Evolutionary conservation across 1,140 invertebrate species (phyloP).

Genomic region (Rhagoletis pomonella): DNA sequence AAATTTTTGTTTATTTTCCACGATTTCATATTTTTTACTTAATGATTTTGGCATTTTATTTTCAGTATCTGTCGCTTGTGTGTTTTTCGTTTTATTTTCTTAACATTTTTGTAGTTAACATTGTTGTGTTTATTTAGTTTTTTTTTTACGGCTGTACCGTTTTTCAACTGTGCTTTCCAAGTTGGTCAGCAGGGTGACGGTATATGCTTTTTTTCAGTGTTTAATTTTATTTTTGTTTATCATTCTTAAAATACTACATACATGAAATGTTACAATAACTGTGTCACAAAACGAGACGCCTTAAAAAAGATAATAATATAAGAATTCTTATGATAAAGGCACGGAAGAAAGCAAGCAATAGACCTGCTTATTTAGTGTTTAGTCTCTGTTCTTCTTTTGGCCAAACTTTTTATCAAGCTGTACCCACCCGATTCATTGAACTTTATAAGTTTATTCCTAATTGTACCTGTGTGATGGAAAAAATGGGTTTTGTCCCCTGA

Average conservation of each 20-base stretch:
- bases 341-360: too few relatives aligned
- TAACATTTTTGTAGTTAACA: background rate
- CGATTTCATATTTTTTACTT: background rate
- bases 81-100: background rate
- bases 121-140: background rate
- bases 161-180: conserved; percentile 12
- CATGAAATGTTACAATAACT: too few relatives aligned
- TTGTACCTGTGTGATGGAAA: too few relatives aligned
- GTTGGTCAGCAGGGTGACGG: conserved; percentile 30
- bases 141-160: conserved; percentile 16
- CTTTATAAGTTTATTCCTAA: too few relatives aligned
- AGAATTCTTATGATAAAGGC: too few relatives aligned
- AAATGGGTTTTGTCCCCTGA: too few relatives aligned
- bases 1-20: conserved; percentile 34
- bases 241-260: background rate
- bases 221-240: background rate
- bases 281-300: too few relatives aligned
- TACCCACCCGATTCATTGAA: too few relatives aligned
- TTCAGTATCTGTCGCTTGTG: background rate
- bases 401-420: too few relatives aligned
- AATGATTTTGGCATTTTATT: background rate
- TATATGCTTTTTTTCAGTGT: background rate
- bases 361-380: too few relatives aligned
- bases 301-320: too few relatives aligned
- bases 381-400: too few relatives aligned